Percentiles rank a stretch among this genome's conserved stretches.
Conservation (phyloP, 2,113 vertebrate species). For the Echinops telfairi region DNA sequence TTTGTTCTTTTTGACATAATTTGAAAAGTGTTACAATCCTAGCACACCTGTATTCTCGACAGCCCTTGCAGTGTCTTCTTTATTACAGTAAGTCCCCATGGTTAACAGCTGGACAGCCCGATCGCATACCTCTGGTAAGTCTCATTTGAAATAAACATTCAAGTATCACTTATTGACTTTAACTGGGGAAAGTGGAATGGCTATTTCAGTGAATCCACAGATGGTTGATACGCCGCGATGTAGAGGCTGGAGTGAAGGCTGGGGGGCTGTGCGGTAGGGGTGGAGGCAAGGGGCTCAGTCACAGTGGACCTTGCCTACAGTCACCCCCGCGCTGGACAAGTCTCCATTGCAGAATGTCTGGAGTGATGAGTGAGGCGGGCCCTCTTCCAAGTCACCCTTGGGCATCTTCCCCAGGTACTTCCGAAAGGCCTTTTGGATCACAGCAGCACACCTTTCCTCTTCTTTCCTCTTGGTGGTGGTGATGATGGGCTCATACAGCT, state of each 20-base stretch:
- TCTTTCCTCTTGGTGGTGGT: conserved; percentile 93
- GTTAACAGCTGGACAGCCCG: background rate
- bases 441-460: conserved; percentile 91
- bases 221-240: background rate
- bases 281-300: conserved; percentile 60
- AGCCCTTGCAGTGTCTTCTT: background rate
- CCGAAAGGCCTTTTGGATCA: conserved; percentile 95
- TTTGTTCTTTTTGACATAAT: background rate
- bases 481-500: conserved; percentile 94
- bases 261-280: conserved; percentile 29
- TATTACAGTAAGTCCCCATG: background rate
- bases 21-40: background rate
- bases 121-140: background rate
- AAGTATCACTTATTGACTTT: background rate
- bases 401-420: conserved; percentile 87
- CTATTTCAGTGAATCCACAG: background rate
- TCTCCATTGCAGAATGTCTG: conserved; percentile 71
- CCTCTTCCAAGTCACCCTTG: background rate
- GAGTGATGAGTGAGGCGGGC: background rate
- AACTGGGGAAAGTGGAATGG: background rate
- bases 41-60: background rate
- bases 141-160: background rate
- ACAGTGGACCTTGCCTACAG: conserved; percentile 71
- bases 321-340: background rate
- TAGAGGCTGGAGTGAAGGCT: background rate